A percentile compares a stretch with the other conserved stretches of the same genome.
These are phyloP conservation scores for Delphinus delphis DNA, from an alignment of 2,113 vertebrate genomes.

Conservation along the genomic window DNA sequence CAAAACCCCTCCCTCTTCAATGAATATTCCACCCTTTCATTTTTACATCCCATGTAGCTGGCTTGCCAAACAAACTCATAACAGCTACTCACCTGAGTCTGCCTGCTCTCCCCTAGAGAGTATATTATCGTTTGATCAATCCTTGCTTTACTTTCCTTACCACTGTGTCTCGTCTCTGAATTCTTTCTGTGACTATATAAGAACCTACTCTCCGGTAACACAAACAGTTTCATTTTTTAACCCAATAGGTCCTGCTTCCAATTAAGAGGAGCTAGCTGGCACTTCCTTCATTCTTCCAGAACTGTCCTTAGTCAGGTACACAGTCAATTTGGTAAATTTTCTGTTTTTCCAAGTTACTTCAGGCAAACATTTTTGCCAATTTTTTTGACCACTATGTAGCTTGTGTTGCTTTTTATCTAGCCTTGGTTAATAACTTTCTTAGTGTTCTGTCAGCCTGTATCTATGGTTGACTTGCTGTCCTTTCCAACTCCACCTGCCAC, in stretches of 20 bases:
- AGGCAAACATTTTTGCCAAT: neutral
- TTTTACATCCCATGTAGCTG: too few relatives aligned
- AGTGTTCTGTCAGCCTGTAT: neutral
- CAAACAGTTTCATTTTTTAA: neutral
- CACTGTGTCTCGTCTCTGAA: too few relatives aligned
- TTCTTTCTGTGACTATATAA: too few relatives aligned
- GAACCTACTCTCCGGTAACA: too few relatives aligned
- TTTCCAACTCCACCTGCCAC: neutral
- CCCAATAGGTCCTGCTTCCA: neutral
- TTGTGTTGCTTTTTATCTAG: neutral
- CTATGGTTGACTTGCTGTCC: accelerated
- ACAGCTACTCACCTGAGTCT: too few relatives aligned
- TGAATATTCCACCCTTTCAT: too few relatives aligned
- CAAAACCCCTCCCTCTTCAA: too few relatives aligned
- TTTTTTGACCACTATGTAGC: neutral
- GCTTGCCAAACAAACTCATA: too few relatives aligned
- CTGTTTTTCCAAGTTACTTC: neutral
- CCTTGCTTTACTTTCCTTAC: too few relatives aligned
- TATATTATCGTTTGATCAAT: too few relatives aligned
- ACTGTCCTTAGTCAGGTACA: neutral
- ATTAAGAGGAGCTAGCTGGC: accelerated
- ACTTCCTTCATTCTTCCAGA: neutral
- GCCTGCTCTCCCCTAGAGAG: too few relatives aligned
- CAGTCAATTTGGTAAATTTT: neutral
- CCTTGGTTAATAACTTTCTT: neutral